Conservation (phyloP, 64 coral and sea anemone species). For the Astreopora myriophthalma region DNA sequence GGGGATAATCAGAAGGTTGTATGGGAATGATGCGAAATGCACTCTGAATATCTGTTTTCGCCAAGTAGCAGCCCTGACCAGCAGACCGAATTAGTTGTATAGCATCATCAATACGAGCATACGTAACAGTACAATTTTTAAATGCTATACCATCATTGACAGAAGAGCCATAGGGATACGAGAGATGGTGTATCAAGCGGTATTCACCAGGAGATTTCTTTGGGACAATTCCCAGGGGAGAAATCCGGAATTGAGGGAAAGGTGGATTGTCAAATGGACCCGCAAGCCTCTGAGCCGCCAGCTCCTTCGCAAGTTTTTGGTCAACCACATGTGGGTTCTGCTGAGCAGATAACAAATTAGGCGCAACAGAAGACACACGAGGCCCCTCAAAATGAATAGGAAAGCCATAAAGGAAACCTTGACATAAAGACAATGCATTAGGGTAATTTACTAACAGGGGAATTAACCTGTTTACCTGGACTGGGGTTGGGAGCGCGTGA, state of each 20-base stretch:
- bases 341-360: too few species aligned
- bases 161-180: too few species aligned
- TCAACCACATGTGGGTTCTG: too few species aligned
- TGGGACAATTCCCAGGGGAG: too few species aligned
- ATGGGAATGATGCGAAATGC: too few species aligned
- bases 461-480: neutral
- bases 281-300: neutral
- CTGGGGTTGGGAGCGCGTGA: neutral
- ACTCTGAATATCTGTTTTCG: conserved; percentile 18
- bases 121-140: conserved; percentile 9
- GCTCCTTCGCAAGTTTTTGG: neutral
- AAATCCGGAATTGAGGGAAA: neutral
- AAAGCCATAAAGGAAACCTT: conserved; percentile 43
- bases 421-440: too few species aligned
- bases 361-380: neutral
- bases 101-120: too few species aligned
- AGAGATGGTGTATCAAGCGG: conserved; percentile 23
- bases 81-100: neutral
- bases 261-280: conserved; percentile 47
- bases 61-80: neutral
- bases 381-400: neutral
- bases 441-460: neutral
- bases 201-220: conserved; percentile 10
- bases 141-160: neutral
- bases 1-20: conserved; percentile 2